Conservation (phyloP, 2,888 invertebrate genomes). For the Vesta saturnalis region DNA sequence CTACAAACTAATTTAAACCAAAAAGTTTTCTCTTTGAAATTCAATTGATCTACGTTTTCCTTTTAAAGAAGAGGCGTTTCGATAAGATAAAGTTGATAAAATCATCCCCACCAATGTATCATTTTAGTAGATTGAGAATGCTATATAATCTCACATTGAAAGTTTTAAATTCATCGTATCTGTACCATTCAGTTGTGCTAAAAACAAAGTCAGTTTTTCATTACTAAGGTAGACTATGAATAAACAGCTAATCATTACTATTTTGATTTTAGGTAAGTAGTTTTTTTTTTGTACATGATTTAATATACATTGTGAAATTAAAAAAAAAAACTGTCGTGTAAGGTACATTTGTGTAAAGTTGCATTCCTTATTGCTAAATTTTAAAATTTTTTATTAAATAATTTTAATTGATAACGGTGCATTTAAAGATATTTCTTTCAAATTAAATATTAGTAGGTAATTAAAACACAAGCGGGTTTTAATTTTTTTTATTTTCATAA, state of each 20-base stretch:
- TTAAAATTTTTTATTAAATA: no score
- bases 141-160: conserved; percentile 22
- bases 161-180: not conserved
- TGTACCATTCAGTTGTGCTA: not conserved
- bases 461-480: no score
- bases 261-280: conserved; percentile 47
- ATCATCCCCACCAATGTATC: conserved; percentile 39
- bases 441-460: no score
- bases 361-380: no score
- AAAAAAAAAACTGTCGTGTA: no score
- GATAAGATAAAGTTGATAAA: conserved; percentile 50
- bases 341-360: no score
- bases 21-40: conserved; percentile 50
- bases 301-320: not conserved
- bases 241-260: conserved; percentile 40
- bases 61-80: conserved; percentile 35
- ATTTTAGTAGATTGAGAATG: not conserved
- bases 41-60: conserved; percentile 46
- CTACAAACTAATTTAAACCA: conserved; percentile 44
- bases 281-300: no score
- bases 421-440: no score
- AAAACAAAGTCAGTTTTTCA: conserved; percentile 6
- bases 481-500: no score
- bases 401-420: no score
- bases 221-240: conserved; percentile 34